Conservation (phyloP, 2,888 invertebrate genomes). For the Rhabditoides inermis region DNA sequence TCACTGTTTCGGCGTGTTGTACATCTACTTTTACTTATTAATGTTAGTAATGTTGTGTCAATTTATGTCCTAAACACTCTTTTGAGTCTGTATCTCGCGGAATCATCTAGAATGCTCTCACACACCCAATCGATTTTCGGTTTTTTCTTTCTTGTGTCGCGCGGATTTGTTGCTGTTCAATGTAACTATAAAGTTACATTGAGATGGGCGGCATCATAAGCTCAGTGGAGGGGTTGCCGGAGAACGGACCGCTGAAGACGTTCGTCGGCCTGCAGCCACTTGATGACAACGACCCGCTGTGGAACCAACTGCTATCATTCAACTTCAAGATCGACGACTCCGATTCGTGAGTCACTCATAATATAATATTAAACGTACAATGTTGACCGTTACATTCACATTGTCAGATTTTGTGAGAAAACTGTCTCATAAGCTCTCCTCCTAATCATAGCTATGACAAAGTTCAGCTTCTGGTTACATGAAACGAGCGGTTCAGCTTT, state of each 20-base stretch:
- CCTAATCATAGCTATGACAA: neutral
- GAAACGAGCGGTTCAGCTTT: constrained; percentile 52
- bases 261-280: constrained; percentile 63
- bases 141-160: too few relatives aligned
- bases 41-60: too few relatives aligned
- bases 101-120: too few relatives aligned
- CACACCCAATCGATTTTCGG: too few relatives aligned
- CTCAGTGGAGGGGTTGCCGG: constrained; percentile 16
- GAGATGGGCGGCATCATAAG: constrained; percentile 32
- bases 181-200: too few relatives aligned
- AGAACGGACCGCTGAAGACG: constrained; percentile 35
- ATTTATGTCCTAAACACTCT: too few relatives aligned
- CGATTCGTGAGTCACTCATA: constrained; percentile 28
- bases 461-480: neutral
- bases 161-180: too few relatives aligned
- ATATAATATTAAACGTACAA: neutral
- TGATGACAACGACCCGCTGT: constrained; percentile 77
- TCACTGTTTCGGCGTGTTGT: too few relatives aligned
- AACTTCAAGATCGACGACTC: constrained; percentile 54
- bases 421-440: neutral
- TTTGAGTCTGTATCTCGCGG: too few relatives aligned
- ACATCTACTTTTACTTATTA: too few relatives aligned
- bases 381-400: too few relatives aligned
- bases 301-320: constrained; percentile 85
- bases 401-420: neutral